Percentiles rank a stretch among this genome's conserved stretches.
These are phyloP conservation scores for Zaprionus ghesquierei DNA, from an alignment of 1,140 invertebrate genomes.

Conservation along the genomic window DNA sequence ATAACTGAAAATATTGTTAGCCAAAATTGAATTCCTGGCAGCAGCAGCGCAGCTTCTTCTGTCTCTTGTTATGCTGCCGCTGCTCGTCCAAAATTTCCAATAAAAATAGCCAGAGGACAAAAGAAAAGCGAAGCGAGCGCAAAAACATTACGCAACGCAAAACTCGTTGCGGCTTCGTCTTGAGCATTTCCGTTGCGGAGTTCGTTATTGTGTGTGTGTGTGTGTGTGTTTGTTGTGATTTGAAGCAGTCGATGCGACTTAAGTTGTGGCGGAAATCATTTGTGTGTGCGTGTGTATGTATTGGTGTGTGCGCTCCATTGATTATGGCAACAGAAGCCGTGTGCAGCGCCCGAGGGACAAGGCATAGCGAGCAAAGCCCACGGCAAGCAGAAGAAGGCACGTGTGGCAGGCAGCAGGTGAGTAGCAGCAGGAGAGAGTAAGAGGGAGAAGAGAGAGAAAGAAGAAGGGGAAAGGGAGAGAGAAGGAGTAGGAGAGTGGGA, in stretches of 20 bases:
- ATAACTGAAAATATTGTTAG: slow-evolving; percentile 45
- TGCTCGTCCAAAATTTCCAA: slow-evolving; percentile 48
- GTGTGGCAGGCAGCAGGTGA: background rate
- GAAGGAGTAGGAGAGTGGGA: too few relatives aligned
- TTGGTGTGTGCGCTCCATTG: slow-evolving; percentile 28
- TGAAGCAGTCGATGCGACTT: slow-evolving; percentile 29
- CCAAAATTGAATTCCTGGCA: slow-evolving; percentile 63
- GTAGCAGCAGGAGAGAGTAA: too few relatives aligned
- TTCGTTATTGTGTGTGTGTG: slow-evolving; percentile 4
- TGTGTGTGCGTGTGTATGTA: slow-evolving; percentile 6
- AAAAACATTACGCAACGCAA: background rate
- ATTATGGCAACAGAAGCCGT: slow-evolving; percentile 25
- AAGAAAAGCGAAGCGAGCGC: background rate
- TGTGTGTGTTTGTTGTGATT: slow-evolving; percentile 70
- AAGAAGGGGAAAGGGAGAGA: background rate
- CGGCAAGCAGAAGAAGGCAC: slow-evolving; percentile 7
- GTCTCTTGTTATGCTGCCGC: background rate
- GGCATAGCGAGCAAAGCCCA: background rate
- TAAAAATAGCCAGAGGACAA: slow-evolving; percentile 50
- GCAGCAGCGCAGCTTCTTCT: slow-evolving; percentile 13
- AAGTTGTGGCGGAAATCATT: slow-evolving; percentile 49
- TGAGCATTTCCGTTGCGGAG: slow-evolving; percentile 11
- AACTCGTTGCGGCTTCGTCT: slow-evolving; percentile 6
- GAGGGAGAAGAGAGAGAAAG: too few relatives aligned
- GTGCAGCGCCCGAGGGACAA: slow-evolving; percentile 6